A percentile compares a stretch with the other conserved stretches of the same genome.
Evolutionary conservation across 1,140 invertebrate genomes (phyloP).

Genomic region (Drosophila watanabei): DNA sequence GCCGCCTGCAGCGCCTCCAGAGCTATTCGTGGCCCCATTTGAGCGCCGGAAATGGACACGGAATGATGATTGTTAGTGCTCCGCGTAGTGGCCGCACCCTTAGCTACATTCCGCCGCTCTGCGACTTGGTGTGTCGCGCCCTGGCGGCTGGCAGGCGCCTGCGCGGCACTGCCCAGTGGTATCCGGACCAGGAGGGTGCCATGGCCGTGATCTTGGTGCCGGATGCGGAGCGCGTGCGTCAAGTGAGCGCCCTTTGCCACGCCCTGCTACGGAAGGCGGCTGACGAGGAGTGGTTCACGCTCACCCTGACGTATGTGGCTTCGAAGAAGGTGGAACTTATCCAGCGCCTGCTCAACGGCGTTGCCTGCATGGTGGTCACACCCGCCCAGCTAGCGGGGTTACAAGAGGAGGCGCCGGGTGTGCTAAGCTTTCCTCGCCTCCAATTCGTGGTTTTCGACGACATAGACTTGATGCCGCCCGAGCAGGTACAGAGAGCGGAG

Average conservation of each 20-base stretch:
- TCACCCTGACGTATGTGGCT: conserved; percentile 36
- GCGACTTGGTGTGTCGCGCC: conserved; percentile 22
- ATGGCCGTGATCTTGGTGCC: conserved; percentile 48
- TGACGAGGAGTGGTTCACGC: conserved; percentile 32
- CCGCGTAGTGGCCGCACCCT: conserved; percentile 58
- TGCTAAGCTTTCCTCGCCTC: conserved; percentile 25
- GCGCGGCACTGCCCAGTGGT: neutral
- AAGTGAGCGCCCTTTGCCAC: conserved; percentile 35
- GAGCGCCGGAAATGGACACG: conserved; percentile 25
- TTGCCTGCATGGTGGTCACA: conserved; percentile 54
- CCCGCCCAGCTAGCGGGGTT: conserved; percentile 40
- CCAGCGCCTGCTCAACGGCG: conserved; percentile 42
- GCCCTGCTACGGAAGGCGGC: conserved; percentile 28
- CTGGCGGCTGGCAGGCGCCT: neutral
- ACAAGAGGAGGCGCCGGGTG: neutral
- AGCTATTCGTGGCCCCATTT: conserved; percentile 65
- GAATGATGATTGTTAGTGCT: conserved; percentile 51
- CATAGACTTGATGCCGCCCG: conserved; percentile 40
- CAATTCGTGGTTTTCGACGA: conserved; percentile 53
- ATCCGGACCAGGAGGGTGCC: conserved; percentile 4
- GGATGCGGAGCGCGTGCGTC: conserved; percentile 23
- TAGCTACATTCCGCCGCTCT: conserved; percentile 54
- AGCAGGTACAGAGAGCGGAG: conserved; percentile 17
- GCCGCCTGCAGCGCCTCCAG: conserved; percentile 45
- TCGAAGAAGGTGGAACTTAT: conserved; percentile 21